Conservation (phyloP, 1,140 invertebrate species). For the Pissodes strobi region DNA sequence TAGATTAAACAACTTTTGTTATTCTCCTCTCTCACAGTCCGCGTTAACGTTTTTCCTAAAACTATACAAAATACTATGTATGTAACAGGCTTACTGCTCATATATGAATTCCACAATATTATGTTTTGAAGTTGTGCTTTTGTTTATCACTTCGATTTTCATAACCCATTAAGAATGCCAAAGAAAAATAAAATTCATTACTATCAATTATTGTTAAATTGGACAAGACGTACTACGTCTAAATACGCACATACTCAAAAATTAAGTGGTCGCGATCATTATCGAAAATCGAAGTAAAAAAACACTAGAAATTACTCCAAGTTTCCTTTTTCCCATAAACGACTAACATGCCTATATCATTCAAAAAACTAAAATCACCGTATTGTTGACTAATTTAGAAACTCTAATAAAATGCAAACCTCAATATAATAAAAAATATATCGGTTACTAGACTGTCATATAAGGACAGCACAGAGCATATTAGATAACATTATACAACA, state of each 20-base stretch:
- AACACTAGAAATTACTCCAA: conserved; percentile 29
- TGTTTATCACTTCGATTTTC: no score
- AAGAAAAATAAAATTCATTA: no score
- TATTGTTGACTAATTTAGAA: conserved; percentile 1
- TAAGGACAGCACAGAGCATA: conserved; percentile 37
- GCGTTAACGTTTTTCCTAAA: conserved; percentile 26
- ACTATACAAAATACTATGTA: conserved; percentile 37
- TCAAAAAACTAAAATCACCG: conserved; percentile 14
- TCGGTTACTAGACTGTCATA: conserved; percentile 28
- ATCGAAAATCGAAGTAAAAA: conserved; percentile 2
- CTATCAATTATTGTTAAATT: no score
- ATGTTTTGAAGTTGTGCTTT: no score
- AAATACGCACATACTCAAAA: no score
- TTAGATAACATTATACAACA: conserved; percentile 49
- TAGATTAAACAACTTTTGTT: not conserved
- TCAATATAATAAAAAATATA: conserved; percentile 37
- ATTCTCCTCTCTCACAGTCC: conserved; percentile 16
- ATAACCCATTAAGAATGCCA: no score
- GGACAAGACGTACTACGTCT: no score
- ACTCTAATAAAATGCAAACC: conserved; percentile 37
- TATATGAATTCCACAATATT: no score
- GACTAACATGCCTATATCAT: conserved; percentile 23
- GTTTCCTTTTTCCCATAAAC: conserved; percentile 40
- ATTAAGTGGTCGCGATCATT: no score
- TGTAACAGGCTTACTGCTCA: no score